A percentile compares a stretch with the other conserved stretches of the same genome.
Conservation (phyloP, 2,888 invertebrate genomes). For the Leptinotarsa peninsularis region DNA sequence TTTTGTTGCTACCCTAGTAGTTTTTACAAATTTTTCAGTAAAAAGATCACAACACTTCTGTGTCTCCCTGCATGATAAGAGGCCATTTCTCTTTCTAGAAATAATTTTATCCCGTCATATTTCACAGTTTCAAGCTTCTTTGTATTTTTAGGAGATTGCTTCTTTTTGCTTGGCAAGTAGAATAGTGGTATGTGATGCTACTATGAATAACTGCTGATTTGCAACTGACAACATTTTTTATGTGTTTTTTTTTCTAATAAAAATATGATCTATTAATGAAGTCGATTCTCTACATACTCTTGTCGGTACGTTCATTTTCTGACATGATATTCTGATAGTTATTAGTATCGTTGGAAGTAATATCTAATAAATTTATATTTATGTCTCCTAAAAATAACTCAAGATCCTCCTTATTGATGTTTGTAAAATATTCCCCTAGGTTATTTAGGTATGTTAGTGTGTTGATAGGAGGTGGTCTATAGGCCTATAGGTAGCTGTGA, state of each 20-base stretch:
- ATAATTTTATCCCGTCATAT: neutral
- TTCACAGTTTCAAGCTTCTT: neutral
- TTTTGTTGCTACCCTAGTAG: neutral
- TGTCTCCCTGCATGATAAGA: neutral
- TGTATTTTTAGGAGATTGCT: neutral
- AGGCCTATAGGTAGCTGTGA: neutral
- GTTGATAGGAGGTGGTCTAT: slow-evolving; percentile 15
- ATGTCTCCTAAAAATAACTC: slow-evolving; percentile 14
- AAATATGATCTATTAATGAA: slow-evolving; percentile 7
- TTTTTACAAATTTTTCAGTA: neutral
- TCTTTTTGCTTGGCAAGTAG: neutral
- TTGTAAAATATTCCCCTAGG: neutral
- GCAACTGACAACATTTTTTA: neutral
- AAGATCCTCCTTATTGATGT: neutral
- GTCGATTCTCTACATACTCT: neutral
- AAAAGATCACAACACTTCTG: neutral
- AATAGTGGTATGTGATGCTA: neutral
- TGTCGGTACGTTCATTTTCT: neutral
- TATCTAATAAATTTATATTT: slow-evolving; percentile 16
- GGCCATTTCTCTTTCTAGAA: too few relatives aligned
- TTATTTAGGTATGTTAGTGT: slow-evolving; percentile 6
- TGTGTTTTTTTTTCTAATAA: slow-evolving; percentile 7
- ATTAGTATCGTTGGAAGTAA: neutral
- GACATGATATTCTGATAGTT: slow-evolving; percentile 15
- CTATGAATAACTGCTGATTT: too few relatives aligned